phyloP scores from a whole-genome alignment of 2,113 vertebrate genomes.

The Gymnorhina tibicen region DNA sequence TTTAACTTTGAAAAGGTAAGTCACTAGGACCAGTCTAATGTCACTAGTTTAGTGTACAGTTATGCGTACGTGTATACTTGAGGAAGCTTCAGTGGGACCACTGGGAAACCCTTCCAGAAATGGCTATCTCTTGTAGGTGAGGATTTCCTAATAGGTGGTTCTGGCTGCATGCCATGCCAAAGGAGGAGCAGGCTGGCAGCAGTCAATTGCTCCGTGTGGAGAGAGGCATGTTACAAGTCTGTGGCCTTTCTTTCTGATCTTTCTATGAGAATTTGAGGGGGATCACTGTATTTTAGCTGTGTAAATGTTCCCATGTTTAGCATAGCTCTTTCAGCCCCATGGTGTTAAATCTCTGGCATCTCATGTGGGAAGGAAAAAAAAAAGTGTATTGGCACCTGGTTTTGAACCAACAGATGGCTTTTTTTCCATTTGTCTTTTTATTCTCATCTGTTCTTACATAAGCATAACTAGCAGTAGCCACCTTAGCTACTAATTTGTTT shows the following conservation, averaged over 20 bases:
- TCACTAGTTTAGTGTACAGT: background rate
- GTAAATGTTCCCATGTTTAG: background rate
- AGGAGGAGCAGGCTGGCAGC: background rate
- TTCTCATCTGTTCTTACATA: background rate
- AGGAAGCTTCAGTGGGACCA: rapidly evolving
- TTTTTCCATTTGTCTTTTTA: background rate
- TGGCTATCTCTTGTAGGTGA: background rate
- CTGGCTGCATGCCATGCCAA: background rate
- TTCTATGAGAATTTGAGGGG: background rate
- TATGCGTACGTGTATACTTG: background rate
- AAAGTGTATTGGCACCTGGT: background rate
- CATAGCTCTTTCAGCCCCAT: background rate
- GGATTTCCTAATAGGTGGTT: background rate
- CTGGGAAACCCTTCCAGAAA: background rate
- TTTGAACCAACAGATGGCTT: background rate
- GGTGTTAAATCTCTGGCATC: background rate
- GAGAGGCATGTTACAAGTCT: background rate
- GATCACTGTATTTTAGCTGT: background rate
- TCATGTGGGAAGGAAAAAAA: background rate
- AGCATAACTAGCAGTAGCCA: background rate
- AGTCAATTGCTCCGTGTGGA: background rate
- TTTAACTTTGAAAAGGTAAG: slow-evolving; percentile 90
- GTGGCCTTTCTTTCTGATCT: background rate
- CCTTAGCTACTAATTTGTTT: background rate
- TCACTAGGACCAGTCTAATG: background rate